A percentile compares a stretch with the other conserved stretches of the same genome.
phyloP scores from a whole-genome alignment of 2,888 invertebrate species.

The Mimumesa dahlbomi region DNA sequence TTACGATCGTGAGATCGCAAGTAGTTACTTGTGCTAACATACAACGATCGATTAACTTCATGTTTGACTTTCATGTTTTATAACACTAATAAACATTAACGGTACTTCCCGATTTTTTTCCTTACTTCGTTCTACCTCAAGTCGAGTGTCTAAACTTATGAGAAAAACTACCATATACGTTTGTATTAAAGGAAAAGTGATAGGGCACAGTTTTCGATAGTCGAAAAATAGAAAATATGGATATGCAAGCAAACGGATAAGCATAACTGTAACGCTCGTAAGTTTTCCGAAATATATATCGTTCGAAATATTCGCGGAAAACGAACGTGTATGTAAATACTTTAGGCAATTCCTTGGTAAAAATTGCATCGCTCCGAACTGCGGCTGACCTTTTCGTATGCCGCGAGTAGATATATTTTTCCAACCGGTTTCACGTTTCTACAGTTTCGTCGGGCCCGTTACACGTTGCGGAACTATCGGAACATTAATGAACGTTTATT shows the following conservation, averaged over 20 bases:
- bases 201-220: too few species aligned
- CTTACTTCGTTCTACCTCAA: neutral
- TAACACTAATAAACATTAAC: constrained; percentile 15
- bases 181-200: too few species aligned
- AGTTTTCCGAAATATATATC: too few species aligned
- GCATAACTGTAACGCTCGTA: too few species aligned
- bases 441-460: neutral
- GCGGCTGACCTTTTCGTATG: constrained; percentile 23
- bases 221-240: too few species aligned
- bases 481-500: constrained; percentile 44
- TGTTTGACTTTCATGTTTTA: constrained; percentile 26
- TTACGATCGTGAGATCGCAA: constrained; percentile 47
- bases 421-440: constrained; percentile 40
- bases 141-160: too few species aligned
- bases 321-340: constrained; percentile 5
- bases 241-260: neutral
- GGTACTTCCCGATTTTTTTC: neutral
- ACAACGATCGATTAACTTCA: constrained; percentile 24
- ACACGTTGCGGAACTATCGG: neutral
- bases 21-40: constrained; percentile 11
- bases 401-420: constrained; percentile 24
- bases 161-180: too few species aligned
- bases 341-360: constrained; percentile 12
- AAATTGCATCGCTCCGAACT: constrained; percentile 25
- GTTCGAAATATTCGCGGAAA: neutral